Conservation (phyloP, 2,797 vertebrate genomes). For the Leptodactylus fallax region DNA sequence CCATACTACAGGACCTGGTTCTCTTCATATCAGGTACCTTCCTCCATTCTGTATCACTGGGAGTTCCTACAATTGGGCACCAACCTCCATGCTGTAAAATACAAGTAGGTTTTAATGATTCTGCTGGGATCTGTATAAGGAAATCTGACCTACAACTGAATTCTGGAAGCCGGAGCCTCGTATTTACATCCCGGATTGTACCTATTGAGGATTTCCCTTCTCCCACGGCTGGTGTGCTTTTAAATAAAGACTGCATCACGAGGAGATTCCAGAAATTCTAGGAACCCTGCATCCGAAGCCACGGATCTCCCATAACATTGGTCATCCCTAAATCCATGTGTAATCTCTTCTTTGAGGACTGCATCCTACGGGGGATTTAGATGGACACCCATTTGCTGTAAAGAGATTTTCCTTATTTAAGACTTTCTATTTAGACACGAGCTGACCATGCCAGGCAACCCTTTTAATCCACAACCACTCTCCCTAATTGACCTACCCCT, state of each 20-base stretch:
- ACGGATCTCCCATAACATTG: not conserved
- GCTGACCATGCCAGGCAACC: slow-evolving; percentile 58
- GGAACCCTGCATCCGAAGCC: not conserved
- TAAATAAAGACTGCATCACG: slow-evolving; percentile 21
- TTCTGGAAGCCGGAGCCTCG: slow-evolving; percentile 16
- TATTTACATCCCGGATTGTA: slow-evolving; percentile 32
- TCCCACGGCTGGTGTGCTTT: not conserved
- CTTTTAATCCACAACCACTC: slow-evolving; percentile 52
- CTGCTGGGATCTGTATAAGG: not conserved
- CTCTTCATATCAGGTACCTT: not conserved
- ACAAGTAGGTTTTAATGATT: not conserved
- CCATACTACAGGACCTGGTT: not conserved
- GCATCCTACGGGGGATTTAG: slow-evolving; percentile 28
- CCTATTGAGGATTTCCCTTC: slow-evolving; percentile 31
- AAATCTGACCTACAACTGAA: not conserved
- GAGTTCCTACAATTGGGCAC: slow-evolving; percentile 13
- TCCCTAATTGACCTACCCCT: slow-evolving; percentile 54
- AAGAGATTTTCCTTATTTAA: slow-evolving; percentile 60
- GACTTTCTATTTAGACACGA: slow-evolving; percentile 56
- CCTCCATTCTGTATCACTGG: not conserved
- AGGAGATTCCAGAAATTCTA: slow-evolving; percentile 28
- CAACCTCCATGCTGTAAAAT: not conserved
- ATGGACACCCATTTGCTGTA: slow-evolving; percentile 26
- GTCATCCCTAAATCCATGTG: slow-evolving; percentile 21
- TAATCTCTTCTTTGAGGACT: slow-evolving; percentile 17